Percentiles rank a stretch among this genome's conserved stretches.
phyloP scores from a whole-genome alignment of 2,888 invertebrate genomes.

The Drosophila cyrtoloma region DNA sequence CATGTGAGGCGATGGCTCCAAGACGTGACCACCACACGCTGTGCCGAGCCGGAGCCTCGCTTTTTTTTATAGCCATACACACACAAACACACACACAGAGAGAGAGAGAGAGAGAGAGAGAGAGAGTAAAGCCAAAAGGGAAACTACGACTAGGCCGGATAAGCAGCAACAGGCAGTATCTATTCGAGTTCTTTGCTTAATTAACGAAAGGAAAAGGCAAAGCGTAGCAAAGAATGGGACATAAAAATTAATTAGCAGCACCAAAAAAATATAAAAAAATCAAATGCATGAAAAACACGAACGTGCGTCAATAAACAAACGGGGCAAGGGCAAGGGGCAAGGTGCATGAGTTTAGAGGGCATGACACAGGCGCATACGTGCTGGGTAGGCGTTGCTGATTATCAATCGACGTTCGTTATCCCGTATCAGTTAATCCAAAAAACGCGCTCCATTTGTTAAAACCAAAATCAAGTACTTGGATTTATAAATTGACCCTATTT shows the following conservation, averaged over 20 bases:
- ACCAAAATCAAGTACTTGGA: not conserved
- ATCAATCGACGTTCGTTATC: constrained; percentile 8
- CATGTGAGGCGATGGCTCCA: constrained; percentile 30
- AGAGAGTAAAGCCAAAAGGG: constrained; percentile 2
- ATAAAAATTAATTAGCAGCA: constrained; percentile 75
- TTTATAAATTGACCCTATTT: not conserved
- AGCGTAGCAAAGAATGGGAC: constrained; percentile 73
- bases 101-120: not conserved
- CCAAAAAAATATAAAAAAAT: constrained; percentile 35
- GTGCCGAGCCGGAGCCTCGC: constrained; percentile 29
- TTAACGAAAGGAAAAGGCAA: constrained; percentile 66
- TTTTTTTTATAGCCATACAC: constrained; percentile 21
- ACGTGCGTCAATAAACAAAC: not conserved
- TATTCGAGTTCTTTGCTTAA: constrained; percentile 76
- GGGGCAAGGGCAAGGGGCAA: not conserved
- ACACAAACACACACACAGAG: not conserved
- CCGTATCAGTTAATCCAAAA: too few relatives aligned
- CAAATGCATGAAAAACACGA: constrained; percentile 24
- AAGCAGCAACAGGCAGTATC: constrained; percentile 46
- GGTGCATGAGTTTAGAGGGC: constrained; percentile 5
- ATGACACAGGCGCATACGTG: constrained; percentile 10
- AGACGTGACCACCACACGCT: constrained; percentile 64
- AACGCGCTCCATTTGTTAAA: not conserved
- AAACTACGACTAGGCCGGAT: constrained; percentile 44
- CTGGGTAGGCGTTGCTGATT: constrained; percentile 37